Percentiles rank a stretch among this genome's conserved stretches.
Conservation (phyloP, 2,797 vertebrate genomes). For the Myotis daubentonii region DNA sequence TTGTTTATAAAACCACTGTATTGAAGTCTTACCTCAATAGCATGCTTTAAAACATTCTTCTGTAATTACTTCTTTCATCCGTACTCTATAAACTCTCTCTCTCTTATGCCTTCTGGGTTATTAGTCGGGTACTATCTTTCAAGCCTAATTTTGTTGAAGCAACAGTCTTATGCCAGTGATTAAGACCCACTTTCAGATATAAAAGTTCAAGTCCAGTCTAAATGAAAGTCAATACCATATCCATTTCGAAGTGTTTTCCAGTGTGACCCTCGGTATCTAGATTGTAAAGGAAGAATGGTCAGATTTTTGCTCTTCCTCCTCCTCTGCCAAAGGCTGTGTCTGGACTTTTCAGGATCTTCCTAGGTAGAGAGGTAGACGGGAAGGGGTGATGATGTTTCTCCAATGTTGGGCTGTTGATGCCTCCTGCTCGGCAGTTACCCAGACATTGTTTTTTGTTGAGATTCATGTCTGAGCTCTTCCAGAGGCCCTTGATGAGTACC, state of each 20-base stretch:
- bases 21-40: neutral
- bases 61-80: neutral
- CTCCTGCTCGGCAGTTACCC: fast-evolving
- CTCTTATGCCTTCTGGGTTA: neutral
- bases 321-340: neutral
- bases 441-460: neutral
- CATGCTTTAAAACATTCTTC: neutral
- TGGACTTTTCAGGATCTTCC: neutral
- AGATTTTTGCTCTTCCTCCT: neutral
- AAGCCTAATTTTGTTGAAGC: neutral
- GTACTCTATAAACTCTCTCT: neutral
- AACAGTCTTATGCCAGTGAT: neutral
- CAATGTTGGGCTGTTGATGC: neutral
- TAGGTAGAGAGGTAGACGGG: neutral
- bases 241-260: neutral
- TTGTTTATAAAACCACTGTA: conserved; percentile 28
- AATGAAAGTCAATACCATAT: neutral
- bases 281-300: neutral
- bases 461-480: neutral
- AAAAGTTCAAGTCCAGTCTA: neutral
- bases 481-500: neutral
- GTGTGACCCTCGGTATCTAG: neutral
- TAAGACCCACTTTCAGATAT: neutral
- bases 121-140: neutral
- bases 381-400: neutral